These are phyloP conservation scores for Scolopax rusticola DNA, from an alignment of 2,797 vertebrate species.

Conservation along the genomic window DNA sequence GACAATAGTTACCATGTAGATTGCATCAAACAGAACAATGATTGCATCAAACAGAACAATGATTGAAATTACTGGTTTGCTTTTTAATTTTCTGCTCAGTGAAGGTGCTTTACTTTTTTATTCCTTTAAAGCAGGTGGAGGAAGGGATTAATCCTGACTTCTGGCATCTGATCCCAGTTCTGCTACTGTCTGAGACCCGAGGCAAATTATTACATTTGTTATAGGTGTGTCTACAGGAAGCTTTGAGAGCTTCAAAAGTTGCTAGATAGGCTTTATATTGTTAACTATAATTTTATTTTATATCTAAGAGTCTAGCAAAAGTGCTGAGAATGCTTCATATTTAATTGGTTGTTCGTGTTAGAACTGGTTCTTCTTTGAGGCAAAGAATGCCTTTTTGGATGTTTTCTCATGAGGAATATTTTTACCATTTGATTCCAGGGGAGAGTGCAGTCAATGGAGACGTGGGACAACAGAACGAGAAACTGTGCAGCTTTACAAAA, in stretches of 20 bases:
- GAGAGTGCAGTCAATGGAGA: slow-evolving; percentile 91
- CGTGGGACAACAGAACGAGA: slow-evolving; percentile 87
- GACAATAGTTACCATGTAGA: not conserved
- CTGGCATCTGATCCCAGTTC: not conserved
- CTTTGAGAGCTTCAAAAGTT: slow-evolving; percentile 4
- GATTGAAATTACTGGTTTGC: not conserved
- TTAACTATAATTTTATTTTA: slow-evolving; percentile 30
- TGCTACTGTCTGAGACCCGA: not conserved
- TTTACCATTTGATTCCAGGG: slow-evolving; percentile 80
- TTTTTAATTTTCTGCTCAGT: not conserved
- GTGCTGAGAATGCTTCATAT: slow-evolving; percentile 21
- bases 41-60: not conserved
- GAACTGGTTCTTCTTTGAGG: slow-evolving; percentile 41
- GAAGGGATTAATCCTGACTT: not conserved
- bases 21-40: not conserved
- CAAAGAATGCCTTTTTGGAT: not conserved
- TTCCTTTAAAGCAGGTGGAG: not conserved
- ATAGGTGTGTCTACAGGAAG: not conserved
- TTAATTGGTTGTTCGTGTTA: slow-evolving; percentile 11
- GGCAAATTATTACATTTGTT: slow-evolving; percentile 23
- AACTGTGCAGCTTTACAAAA: slow-evolving; percentile 92
- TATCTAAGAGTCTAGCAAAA: slow-evolving; percentile 10
- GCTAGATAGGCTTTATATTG: not conserved
- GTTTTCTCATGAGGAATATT: not conserved
- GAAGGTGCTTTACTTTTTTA: not conserved